Evolutionary conservation across 30 jellyfish, hydroid and myxozoan species (phyloP).

Genomic region (Turritopsis dohrnii): DNA sequence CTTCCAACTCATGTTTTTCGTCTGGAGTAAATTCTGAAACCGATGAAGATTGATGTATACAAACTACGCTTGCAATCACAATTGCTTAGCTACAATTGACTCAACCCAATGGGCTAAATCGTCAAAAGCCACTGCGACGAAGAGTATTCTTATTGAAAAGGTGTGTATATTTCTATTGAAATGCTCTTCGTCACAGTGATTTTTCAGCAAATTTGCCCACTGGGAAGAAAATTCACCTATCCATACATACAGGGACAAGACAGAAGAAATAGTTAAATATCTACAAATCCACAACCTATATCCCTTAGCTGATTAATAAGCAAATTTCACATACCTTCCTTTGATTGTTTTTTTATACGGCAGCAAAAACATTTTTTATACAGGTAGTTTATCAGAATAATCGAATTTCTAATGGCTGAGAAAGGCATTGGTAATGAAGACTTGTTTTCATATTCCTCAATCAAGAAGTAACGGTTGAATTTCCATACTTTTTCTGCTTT

Average conservation of each 20-base stretch:
- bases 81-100: too few species aligned
- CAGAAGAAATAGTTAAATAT: not conserved
- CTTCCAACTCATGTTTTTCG: conserved; percentile 2
- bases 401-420: not conserved
- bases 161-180: too few species aligned
- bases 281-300: not conserved
- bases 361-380: not conserved
- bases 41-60: not conserved
- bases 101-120: too few species aligned
- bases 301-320: not conserved
- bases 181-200: too few species aligned
- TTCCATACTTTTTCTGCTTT: conserved; percentile 10
- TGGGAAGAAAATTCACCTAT: not conserved
- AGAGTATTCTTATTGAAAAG: too few species aligned
- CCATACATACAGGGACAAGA: not conserved
- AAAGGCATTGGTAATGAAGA: not conserved
- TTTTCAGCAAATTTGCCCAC: not conserved
- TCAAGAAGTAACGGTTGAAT: conserved; percentile 1
- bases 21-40: not conserved
- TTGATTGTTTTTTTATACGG: not conserved
- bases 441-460: conserved; percentile 4
- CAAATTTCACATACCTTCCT: not conserved
- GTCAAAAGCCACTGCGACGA: too few species aligned
- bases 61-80: too few species aligned
- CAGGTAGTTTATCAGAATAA: not conserved